A percentile compares a stretch with the other conserved stretches of the same genome.
phyloP scores from a whole-genome alignment of 2,113 vertebrate genomes.

The Elephas maximus region DNA sequence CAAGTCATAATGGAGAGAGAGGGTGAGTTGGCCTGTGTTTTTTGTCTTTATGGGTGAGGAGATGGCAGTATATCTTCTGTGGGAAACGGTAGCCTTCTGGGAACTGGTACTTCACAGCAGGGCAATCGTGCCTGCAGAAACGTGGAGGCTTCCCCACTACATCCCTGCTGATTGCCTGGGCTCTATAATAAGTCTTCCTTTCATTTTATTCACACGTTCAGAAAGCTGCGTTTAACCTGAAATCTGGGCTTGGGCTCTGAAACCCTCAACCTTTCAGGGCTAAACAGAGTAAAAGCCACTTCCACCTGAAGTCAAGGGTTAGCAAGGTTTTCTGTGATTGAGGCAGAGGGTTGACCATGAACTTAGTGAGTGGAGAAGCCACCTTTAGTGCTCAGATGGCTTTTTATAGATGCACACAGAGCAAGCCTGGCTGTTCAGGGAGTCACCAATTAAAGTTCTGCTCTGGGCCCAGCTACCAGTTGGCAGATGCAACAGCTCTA shows the following conservation, averaged over 20 bases:
- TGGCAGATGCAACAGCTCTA: not conserved
- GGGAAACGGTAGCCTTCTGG: not conserved
- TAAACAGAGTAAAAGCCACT: not conserved
- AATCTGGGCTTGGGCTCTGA: not conserved
- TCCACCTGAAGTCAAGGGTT: not conserved
- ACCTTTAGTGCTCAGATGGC: not conserved
- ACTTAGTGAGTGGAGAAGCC: not conserved
- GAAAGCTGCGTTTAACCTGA: not conserved
- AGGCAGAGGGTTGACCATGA: not conserved
- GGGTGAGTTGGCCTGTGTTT: accelerated
- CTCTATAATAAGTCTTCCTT: not conserved
- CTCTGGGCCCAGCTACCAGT: not conserved
- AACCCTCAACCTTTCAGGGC: not conserved
- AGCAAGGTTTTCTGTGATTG: not conserved
- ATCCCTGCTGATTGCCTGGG: too few relatives aligned
- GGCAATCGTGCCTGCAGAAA: not conserved
- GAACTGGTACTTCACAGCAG: not conserved
- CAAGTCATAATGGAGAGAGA: too few relatives aligned
- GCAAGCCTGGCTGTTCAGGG: not conserved
- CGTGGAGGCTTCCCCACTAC: accelerated
- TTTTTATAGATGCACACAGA: constrained; percentile 1
- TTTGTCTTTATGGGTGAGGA: too few relatives aligned
- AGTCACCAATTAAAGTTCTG: constrained; percentile 15
- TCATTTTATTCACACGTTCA: not conserved
- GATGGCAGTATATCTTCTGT: not conserved